Evolutionary conservation across 2,797 vertebrate species (phyloP), one percentile per base, ranked within the genome.

Genomic region (Danio choprae): DNA sequence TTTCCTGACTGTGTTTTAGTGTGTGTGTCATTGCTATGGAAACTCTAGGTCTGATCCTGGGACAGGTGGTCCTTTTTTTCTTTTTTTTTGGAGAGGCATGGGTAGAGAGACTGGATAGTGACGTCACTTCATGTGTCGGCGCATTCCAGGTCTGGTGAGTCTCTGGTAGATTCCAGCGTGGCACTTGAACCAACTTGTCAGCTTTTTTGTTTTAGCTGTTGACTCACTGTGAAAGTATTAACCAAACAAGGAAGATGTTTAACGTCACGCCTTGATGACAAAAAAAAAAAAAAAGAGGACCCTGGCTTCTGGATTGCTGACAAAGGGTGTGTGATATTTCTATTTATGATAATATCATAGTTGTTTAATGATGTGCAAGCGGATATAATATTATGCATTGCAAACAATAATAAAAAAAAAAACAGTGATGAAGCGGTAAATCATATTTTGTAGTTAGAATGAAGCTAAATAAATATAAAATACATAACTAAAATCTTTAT

Each of bases 51-150:
- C 60, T 64, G 51, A 64, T 64, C 44, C 20, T 16, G 9, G 46
- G 65, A 83, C 81, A 83, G 81, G 81, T 83, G 81, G 36, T 51
- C 5, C 79, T 22, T 75, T 44, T 64, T 22, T 40, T 50, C 46
- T 40, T 48, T 20, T 48, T 67, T 40, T 58, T 36, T 20, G 7
- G n/a, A 63, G 44, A 79, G 44, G 55, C 83, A 69, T 7, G 9
- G n/a, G 60, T 43, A 4, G 56, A 59, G 53, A 75, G 76, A 71
- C 10, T 18, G 72, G 20, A n/a, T 51, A 70, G 48, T 91, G 82
- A 89, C 85, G 83, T 90, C 84, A 92, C 77, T 88, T 92, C 91
- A 90, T 79, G 82, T 83, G 84, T 89, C 85, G 58, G 84, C 84
- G 87, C 85, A 76, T 86, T 89, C 86, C 86, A 74, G 58, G 20